These are phyloP conservation scores for Rhamnusium bicolor DNA, from an alignment of 2,888 invertebrate species.

Conservation along the genomic window DNA sequence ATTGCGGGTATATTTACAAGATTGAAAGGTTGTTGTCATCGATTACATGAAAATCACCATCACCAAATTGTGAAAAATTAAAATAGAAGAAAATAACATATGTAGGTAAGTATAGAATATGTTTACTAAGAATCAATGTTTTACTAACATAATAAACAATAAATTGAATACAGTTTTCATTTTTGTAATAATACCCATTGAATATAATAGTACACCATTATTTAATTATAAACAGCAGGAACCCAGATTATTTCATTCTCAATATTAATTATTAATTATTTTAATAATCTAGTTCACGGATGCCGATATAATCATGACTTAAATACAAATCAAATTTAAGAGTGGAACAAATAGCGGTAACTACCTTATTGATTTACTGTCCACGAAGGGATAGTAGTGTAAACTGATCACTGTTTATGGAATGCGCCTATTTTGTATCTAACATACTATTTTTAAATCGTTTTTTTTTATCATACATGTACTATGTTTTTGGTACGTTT, in stretches of 20 bases:
- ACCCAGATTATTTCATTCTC: slow-evolving; percentile 2
- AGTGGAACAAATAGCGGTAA: slow-evolving; percentile 17
- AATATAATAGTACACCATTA: background rate
- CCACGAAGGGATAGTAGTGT: background rate
- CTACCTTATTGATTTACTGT: slow-evolving; percentile 10
- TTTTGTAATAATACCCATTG: slow-evolving; percentile 14
- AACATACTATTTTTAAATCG: too few species aligned
- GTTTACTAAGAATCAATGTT: background rate
- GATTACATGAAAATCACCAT: too few species aligned
- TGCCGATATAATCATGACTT: slow-evolving; percentile 25
- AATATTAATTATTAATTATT: slow-evolving; percentile 20
- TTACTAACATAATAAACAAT: background rate
- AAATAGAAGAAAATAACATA: background rate
- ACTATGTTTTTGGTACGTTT: too few species aligned
- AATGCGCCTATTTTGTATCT: background rate
- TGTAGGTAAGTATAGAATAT: background rate
- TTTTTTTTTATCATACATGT: too few species aligned
- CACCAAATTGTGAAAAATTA: background rate
- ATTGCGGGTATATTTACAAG: too few species aligned
- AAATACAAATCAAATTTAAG: slow-evolving; percentile 20
- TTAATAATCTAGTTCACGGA: slow-evolving; percentile 29
- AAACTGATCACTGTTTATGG: background rate
- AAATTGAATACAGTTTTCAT: background rate
- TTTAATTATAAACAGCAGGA: slow-evolving; percentile 13
- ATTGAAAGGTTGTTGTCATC: too few species aligned